phyloP scores from a whole-genome alignment of 1,140 invertebrate species.

The Medauroidea extradentata region DNA sequence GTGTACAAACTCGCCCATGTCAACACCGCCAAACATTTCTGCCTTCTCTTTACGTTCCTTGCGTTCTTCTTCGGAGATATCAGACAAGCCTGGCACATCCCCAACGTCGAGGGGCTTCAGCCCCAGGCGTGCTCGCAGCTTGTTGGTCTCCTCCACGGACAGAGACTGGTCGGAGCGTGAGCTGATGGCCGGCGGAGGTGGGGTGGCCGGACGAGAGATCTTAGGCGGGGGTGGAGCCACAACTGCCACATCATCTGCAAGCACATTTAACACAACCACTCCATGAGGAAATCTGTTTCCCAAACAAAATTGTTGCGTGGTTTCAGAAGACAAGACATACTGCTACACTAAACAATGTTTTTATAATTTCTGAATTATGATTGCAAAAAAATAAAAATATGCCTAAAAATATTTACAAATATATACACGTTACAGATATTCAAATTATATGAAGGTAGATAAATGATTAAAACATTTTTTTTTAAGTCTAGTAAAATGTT shows the following conservation, averaged over 20 bases:
- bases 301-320: too few species aligned
- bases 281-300: too few species aligned
- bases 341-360: too few species aligned
- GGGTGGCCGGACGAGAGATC: slow-evolving; percentile 29
- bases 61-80: slow-evolving; percentile 21
- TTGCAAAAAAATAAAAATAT: too few species aligned
- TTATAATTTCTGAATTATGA: too few species aligned
- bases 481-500: too few species aligned
- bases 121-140: slow-evolving; percentile 85
- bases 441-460: too few species aligned
- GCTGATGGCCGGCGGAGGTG: slow-evolving; percentile 38
- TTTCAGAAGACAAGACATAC: too few species aligned
- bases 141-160: slow-evolving; percentile 90
- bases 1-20: slow-evolving; percentile 88
- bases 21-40: slow-evolving; percentile 48
- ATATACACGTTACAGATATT: too few species aligned
- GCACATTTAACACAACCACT: too few species aligned
- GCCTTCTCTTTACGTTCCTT: slow-evolving; percentile 41
- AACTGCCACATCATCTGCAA: slow-evolving; percentile 30
- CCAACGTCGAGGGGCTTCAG: slow-evolving; percentile 84
- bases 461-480: too few species aligned
- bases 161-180: slow-evolving; percentile 44
- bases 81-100: slow-evolving; percentile 12
- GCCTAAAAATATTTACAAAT: too few species aligned
- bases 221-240: slow-evolving; percentile 32